phyloP scores from a whole-genome alignment of 2,113 vertebrate genomes.

The Nestor notabilis region DNA sequence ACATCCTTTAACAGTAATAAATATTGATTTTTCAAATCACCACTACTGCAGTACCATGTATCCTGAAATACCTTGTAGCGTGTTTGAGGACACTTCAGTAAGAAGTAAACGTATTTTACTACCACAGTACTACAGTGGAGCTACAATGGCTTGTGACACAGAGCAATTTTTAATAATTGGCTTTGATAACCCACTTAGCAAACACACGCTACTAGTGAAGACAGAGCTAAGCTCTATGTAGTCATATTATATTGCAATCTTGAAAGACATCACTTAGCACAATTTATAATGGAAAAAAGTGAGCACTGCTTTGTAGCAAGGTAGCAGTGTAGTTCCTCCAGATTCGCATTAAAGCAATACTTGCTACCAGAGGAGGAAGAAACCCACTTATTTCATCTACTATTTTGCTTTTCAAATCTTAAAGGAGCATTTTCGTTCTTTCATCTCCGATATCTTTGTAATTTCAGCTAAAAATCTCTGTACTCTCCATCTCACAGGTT shows the following conservation, averaged over 20 bases:
- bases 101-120: not conserved
- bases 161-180: not conserved
- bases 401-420: not conserved
- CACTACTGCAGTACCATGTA: not conserved
- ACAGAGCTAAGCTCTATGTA: not conserved
- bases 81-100: not conserved
- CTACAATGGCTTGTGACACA: not conserved
- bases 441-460: not conserved
- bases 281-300: not conserved
- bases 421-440: not conserved
- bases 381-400: not conserved
- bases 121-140: fast-evolving
- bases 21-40: not conserved
- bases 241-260: not conserved
- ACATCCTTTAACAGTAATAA: not conserved
- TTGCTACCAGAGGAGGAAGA: not conserved
- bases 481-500: not conserved
- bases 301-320: not conserved
- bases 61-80: not conserved
- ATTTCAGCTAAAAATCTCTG: not conserved
- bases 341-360: not conserved
- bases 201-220: not conserved
- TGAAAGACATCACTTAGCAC: not conserved
- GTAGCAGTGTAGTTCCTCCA: not conserved
- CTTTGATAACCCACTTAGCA: not conserved